Conservation (phyloP, 2,888 invertebrate species). For the Ormyrus labotus region DNA sequence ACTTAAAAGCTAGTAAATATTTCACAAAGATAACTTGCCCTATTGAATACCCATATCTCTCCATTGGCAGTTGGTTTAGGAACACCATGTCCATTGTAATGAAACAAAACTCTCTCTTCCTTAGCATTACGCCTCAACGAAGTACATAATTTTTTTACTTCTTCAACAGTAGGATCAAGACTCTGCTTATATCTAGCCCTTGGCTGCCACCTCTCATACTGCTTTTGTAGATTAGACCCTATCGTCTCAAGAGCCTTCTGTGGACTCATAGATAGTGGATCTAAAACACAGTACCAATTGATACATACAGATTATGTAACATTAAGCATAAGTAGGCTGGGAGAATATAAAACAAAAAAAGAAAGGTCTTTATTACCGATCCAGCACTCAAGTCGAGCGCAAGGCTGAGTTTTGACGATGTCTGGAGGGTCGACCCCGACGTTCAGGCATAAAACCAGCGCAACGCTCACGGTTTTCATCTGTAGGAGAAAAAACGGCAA, state of each 20-base stretch:
- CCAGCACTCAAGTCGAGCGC: slow-evolving; percentile 97
- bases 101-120: slow-evolving; percentile 98
- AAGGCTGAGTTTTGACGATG: slow-evolving; percentile 96
- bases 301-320: neutral
- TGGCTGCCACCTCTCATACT: slow-evolving; percentile 99
- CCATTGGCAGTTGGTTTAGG: slow-evolving; percentile 98
- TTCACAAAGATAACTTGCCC: slow-evolving; percentile 78
- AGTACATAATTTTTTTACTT: slow-evolving; percentile 97
- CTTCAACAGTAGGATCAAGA: slow-evolving; percentile 97
- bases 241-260: slow-evolving; percentile 95
- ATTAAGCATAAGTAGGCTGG: neutral
- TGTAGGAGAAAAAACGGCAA: slow-evolving; percentile 71
- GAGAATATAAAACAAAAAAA: neutral
- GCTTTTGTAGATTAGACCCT: slow-evolving; percentile 92
- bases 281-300: slow-evolving; percentile 74
- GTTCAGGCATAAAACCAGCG: slow-evolving; percentile 96
- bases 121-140: slow-evolving; percentile 97
- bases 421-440: slow-evolving; percentile 99
- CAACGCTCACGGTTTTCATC: slow-evolving; percentile 99
- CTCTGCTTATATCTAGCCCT: slow-evolving; percentile 97
- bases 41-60: slow-evolving; percentile 99
- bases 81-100: slow-evolving; percentile 99
- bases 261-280: slow-evolving; percentile 91
- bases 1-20: neutral
- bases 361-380: slow-evolving; percentile 81